Base-by-base conservation (phyloP, 1,140 invertebrate species). In the Radopholus similis region DNA sequence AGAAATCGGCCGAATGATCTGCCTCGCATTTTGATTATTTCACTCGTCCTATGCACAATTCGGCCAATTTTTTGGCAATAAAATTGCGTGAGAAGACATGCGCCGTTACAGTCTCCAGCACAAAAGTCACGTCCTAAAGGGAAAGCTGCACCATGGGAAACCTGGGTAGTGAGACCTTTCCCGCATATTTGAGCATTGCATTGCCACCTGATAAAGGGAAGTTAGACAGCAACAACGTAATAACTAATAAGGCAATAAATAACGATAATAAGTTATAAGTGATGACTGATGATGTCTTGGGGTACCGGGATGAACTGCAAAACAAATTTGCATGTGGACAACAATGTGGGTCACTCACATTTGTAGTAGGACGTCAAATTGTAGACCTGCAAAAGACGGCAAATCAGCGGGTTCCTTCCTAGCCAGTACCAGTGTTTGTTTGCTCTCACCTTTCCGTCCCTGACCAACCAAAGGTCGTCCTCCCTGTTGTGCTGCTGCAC, bases 161-260 rank as follows among this genome's bases (percentile, higher is more conserved):
- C 18, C 6, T 23, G 26, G 6, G n/a, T 18, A 47, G 26, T n/a
- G 26, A 28, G 32, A 62, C 59, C 37, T 62, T 62, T 49, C 59
- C 59, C 11, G 59, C 59, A 49, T 62, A 62, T 62, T 62, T 62
- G 34, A 62, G 59, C 59, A 62, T 62, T 18, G 59, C 59, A 40
- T 47, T 8, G 9, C 59, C 59, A 6, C 59, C 59, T 62, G 8
- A 47, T 15, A n/a, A n/a, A n/a, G n/a, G n/a, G n/a, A n/a, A n/a
- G n/a, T n/a, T n/a, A n/a, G n/a, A n/a, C n/a, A n/a, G n/a, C n/a
- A n/a, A n/a, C n/a, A n/a, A n/a, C n/a, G n/a, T n/a, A n/a, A n/a
- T n/a, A n/a, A n/a, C n/a, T n/a, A n/a, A n/a, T n/a, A n/a, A n/a
- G n/a, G n/a, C n/a, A n/a, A n/a, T n/a, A n/a, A n/a, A n/a, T n/a